Evolutionary conservation across 1,140 invertebrate species (phyloP).

Genomic region (Babylonia areolata): DNA sequence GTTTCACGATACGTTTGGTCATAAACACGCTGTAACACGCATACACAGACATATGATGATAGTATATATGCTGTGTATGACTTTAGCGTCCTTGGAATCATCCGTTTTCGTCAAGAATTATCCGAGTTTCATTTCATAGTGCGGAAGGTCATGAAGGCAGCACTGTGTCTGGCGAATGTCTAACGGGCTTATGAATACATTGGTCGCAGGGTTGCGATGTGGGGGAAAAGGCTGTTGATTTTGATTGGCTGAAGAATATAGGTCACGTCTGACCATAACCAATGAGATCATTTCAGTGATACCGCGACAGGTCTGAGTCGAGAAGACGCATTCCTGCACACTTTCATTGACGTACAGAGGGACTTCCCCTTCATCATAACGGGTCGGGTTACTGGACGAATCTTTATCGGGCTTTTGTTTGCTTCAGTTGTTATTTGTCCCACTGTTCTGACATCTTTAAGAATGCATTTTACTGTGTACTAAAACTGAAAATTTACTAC

Average conservation of each 20-base stretch:
- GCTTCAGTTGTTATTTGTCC: too few relatives aligned
- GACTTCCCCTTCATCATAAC: constrained; percentile 21
- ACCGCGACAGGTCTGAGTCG: background rate
- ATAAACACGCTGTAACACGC: constrained; percentile 1
- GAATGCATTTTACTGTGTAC: too few relatives aligned
- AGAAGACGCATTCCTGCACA: background rate
- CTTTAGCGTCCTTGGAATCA: background rate
- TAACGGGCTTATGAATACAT: constrained; percentile 34
- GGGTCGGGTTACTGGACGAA: too few relatives aligned
- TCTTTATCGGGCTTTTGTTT: too few relatives aligned
- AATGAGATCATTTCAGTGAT: background rate
- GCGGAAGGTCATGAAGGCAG: constrained; percentile 36
- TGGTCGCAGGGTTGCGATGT: constrained; percentile 20
- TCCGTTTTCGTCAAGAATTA: background rate
- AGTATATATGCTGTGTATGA: constrained; percentile 1
- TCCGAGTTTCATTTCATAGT: constrained; percentile 34
- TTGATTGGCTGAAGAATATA: constrained; percentile 19
- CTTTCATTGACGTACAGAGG: constrained; percentile 27
- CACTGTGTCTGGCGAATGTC: constrained; percentile 10
- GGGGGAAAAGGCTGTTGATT: background rate
- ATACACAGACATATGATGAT: constrained; percentile 17
- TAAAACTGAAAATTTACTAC: too few relatives aligned
- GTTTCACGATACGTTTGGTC: constrained; percentile 27
- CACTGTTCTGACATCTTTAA: too few relatives aligned
- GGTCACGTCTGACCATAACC: background rate